Conservation (phyloP, 2,888 invertebrate genomes). For the Cyaniris semiargus region DNA sequence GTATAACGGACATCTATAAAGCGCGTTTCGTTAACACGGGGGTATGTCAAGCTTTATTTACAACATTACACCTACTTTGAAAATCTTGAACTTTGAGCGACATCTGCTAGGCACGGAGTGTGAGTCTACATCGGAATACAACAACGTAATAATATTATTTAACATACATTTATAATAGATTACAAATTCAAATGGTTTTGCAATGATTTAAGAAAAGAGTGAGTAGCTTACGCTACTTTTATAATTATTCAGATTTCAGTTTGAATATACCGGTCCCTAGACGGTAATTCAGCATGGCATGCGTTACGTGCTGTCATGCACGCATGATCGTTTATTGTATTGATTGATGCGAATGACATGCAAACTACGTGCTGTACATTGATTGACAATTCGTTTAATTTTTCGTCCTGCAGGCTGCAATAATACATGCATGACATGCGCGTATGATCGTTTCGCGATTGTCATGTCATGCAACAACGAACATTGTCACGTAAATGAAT, state of each 20-base stretch:
- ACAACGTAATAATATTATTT: neutral
- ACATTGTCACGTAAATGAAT: too few relatives aligned
- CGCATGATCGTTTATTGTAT: too few relatives aligned
- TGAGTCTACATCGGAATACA: neutral
- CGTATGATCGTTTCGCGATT: too few relatives aligned
- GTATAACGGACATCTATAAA: slow-evolving; percentile 28
- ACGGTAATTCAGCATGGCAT: too few relatives aligned
- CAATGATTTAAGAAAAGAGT: neutral
- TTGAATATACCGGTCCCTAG: neutral
- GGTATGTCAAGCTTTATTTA: slow-evolving; percentile 28
- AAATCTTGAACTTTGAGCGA: slow-evolving; percentile 28
- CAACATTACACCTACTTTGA: slow-evolving; percentile 23
- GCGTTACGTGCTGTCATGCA: too few relatives aligned
- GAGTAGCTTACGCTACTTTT: neutral
- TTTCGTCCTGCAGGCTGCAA: too few relatives aligned
- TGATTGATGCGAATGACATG: too few relatives aligned
- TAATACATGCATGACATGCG: too few relatives aligned
- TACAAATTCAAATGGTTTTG: too few relatives aligned
- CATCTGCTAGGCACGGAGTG: neutral
- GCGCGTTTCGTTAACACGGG: slow-evolving; percentile 25
- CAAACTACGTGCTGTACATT: too few relatives aligned
- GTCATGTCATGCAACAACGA: too few relatives aligned
- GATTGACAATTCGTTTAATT: too few relatives aligned
- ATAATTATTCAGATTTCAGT: neutral
- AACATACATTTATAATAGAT: neutral